A percentile compares a stretch with the other conserved stretches of the same genome.
These are phyloP conservation scores for Serranus cabrilla DNA, from an alignment of 2,797 vertebrate genomes.

Conservation along the genomic window DNA sequence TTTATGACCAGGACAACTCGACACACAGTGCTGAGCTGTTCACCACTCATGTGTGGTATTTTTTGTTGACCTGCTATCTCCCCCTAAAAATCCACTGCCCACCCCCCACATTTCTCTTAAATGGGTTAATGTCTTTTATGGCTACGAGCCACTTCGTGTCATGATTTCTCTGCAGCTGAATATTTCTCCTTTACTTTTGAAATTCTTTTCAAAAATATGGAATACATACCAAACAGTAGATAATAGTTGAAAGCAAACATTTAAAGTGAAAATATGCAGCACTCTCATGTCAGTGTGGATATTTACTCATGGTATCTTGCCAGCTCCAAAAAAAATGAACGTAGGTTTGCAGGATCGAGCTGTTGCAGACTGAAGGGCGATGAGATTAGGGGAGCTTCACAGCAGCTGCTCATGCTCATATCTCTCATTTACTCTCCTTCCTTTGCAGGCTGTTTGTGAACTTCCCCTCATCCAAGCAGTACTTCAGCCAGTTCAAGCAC, in stretches of 20 bases:
- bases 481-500: slow-evolving; percentile 95
- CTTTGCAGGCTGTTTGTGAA: slow-evolving; percentile 92
- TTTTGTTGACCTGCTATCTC: too few species aligned
- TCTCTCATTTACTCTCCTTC: slow-evolving; percentile 34
- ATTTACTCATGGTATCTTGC: slow-evolving; percentile 66
- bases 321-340: slow-evolving; percentile 37
- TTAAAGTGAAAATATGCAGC: slow-evolving; percentile 51
- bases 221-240: slow-evolving; percentile 15
- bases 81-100: too few species aligned
- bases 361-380: slow-evolving; percentile 20
- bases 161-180: slow-evolving; percentile 4
- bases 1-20: too few species aligned
- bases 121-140: not conserved
- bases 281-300: slow-evolving; percentile 34
- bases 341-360: slow-evolving; percentile 45
- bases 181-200: not conserved
- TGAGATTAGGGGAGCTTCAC: slow-evolving; percentile 43
- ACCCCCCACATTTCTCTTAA: too few species aligned
- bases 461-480: slow-evolving; percentile 94
- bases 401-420: slow-evolving; percentile 39
- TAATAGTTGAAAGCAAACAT: slow-evolving; percentile 49
- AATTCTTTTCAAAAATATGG: not conserved
- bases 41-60: too few species aligned
- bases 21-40: too few species aligned
- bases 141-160: not conserved